Conservation (phyloP, 2,888 invertebrate genomes). For the Bugula neritina region DNA sequence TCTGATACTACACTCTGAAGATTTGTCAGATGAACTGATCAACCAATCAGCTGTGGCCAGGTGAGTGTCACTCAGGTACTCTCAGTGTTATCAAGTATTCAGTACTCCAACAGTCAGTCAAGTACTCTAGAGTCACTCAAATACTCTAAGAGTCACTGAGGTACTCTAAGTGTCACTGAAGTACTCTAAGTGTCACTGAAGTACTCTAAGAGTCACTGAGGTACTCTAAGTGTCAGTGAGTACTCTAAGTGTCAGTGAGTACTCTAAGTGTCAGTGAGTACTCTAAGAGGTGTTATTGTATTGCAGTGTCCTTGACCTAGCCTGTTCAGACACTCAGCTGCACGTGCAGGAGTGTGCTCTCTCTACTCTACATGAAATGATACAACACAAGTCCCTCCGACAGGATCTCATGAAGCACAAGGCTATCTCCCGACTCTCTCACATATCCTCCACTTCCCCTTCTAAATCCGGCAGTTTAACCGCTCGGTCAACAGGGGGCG, state of each 20-base stretch:
- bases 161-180: too few species aligned
- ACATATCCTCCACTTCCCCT: slow-evolving; percentile 19
- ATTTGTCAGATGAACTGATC: slow-evolving; percentile 41
- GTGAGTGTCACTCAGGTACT: slow-evolving; percentile 38
- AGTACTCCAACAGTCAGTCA: too few species aligned
- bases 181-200: too few species aligned
- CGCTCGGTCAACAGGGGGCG: slow-evolving; percentile 9
- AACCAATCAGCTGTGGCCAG: slow-evolving; percentile 43
- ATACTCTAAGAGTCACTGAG: too few species aligned
- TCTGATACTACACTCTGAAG: slow-evolving; percentile 45
- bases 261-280: too few species aligned
- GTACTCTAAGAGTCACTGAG: too few species aligned
- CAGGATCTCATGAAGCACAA: slow-evolving; percentile 33
- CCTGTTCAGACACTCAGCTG: slow-evolving; percentile 46
- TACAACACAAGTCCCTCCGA: slow-evolving; percentile 39
- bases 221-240: too few species aligned
- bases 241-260: too few species aligned
- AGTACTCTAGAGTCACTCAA: too few species aligned
- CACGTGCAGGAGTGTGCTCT: slow-evolving; percentile 47
- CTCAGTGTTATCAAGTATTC: too few species aligned
- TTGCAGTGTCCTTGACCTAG: slow-evolving; percentile 45
- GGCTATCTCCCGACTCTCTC: slow-evolving; percentile 22
- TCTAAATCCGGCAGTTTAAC: slow-evolving; percentile 15
- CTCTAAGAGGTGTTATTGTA: too few species aligned
- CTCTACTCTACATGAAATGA: slow-evolving; percentile 43